Evolutionary conservation across 2,113 vertebrate genomes (phyloP), one percentile per base, ranked within the genome.

Genomic region (Scomber colias): DNA sequence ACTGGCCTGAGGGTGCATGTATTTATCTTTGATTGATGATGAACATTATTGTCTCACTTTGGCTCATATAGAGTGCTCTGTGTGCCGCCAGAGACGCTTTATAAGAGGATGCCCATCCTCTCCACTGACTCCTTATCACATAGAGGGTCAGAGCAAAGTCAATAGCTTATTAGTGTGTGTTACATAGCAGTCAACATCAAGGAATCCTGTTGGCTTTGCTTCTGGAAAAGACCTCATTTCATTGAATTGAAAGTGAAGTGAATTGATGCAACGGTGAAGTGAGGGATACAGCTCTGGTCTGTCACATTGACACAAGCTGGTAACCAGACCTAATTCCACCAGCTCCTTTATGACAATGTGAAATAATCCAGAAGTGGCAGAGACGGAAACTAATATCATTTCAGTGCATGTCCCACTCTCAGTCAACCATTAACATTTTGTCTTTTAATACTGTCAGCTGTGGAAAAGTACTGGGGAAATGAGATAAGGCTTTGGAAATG

Each of bases 11-110:
- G 50, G 31, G 50, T 72, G 21, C 59, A 19, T 69, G 62, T 54
- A n/a, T 79, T 81, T 72, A 55, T 77, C 70, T 84, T 74, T 86
- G 77, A 91, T 77, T 75, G 83, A 90, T 73, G 73, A 82, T 76
- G 62, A 75, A 65, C 75, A 81, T 79, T 80, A 66, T 70, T 61
- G 72, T 75, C 19, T 67, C 16, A 71, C 12, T 75, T 62, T 72
- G 79, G 14, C 30, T 73, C 53, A 50, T 31, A 12, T 24, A 70
- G 66, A 59, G 60, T n/a, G 54, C 46, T 60, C 12, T 57, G 61
- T 56, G 60, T 79, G 46, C 55, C 84, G 78, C 56, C 48, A 86
- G 63, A 77, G 68, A 61, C 30, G 5, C 73, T 68, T 80, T 73
- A 86, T 55, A 77, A 69, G 64, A 77, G 86, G 85, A 80, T 59